These are phyloP conservation scores for Rhamnusium bicolor DNA, from an alignment of 2,888 invertebrate species.

Conservation along the genomic window DNA sequence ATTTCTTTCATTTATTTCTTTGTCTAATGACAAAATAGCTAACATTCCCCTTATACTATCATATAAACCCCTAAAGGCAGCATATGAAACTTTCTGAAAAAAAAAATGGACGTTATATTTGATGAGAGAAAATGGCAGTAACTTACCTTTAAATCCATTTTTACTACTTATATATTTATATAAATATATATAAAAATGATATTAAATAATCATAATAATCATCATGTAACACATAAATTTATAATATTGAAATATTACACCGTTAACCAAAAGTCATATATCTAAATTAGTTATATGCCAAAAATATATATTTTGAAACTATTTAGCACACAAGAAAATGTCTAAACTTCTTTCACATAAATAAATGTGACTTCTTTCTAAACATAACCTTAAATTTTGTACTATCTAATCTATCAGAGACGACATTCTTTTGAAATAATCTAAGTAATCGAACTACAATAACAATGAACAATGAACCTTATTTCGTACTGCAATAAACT, in stretches of 20 bases:
- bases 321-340: background rate
- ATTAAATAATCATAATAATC: conserved; percentile 1
- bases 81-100: conserved; percentile 77
- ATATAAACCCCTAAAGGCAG: conserved; percentile 81
- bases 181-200: background rate
- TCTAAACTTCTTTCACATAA: background rate
- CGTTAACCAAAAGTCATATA: too few relatives aligned
- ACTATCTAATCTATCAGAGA: too few relatives aligned
- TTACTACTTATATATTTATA: background rate
- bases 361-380: too few relatives aligned
- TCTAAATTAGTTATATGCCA: too few relatives aligned
- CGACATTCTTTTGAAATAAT: too few relatives aligned
- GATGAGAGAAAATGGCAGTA: background rate
- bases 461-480: too few relatives aligned
- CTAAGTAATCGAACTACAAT: too few relatives aligned
- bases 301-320: background rate
- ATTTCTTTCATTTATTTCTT: conserved; percentile 81
- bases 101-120: background rate
- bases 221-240: background rate
- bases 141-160: conserved; percentile 1
- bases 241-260: too few relatives aligned
- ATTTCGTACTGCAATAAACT: too few relatives aligned
- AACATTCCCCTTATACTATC: conserved; percentile 87
- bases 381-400: background rate
- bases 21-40: conserved; percentile 84